Evolutionary conservation across 1,140 invertebrate species (phyloP), one percentile per base, ranked within the genome.

Genomic region (Tribolium castaneum): DNA sequence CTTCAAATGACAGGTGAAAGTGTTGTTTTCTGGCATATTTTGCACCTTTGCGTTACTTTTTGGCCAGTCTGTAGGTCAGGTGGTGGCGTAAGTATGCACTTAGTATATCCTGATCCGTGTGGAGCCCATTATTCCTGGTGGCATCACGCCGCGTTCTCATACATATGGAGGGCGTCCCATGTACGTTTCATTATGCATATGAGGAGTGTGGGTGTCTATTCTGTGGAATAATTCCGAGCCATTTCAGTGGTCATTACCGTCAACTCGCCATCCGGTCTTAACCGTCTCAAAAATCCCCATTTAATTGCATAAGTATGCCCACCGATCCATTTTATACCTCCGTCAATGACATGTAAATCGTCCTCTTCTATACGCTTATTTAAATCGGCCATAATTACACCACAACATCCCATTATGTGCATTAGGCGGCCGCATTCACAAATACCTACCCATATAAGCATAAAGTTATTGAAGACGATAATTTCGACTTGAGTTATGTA

Each of bases 121-220:
- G 35, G 52, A 72, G 74, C 71, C 62, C 62, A 72, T 79, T 79
- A 79, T 76, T 76, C 73, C 49, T 66, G 25, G 62, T 79, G 73
- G 78, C 78, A 79, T 76, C 73, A 75, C 16, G 73, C 78, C 73
- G 78, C 16, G 77, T 22, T 22, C 74, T 79, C 78, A 79, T 79
- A 54, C 78, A 79, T 79, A 79, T 79, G 78, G 74, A 79, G 39
- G 34, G 52, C 72, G 62, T 70, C 74, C 74, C 66, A 54, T 79
- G 78, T 75, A 70, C 66, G 78, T 79, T 76, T 72, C 78, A 79
- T 79, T 79, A 79, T 79, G 78, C 73, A 79, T 79, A 79, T 79
- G 73, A 79, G 66, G 19, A 50, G 39, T 76, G 78, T 79, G 73
- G 78, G 78, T 79, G 78, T 79, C 62, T 79, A 25, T 45, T 79